A percentile compares a stretch with the other conserved stretches of the same genome.
Evolutionary conservation across 2,113 vertebrate species (phyloP).

Genomic region (Apodemus speciosus): DNA sequence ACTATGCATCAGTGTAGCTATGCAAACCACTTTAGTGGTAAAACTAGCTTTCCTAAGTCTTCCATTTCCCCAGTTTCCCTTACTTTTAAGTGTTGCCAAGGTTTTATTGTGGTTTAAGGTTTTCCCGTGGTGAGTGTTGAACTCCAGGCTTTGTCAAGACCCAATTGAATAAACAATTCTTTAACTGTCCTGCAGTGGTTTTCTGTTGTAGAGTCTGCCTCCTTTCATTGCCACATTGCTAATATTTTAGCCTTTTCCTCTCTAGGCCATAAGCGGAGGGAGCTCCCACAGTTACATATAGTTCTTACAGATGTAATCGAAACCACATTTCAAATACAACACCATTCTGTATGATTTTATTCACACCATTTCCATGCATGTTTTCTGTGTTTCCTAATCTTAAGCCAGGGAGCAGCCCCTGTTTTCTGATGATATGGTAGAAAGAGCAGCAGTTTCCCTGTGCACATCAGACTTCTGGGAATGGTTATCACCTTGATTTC

Average conservation of each 20-base stretch:
- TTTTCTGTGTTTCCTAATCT: not conserved
- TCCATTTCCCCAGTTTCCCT: not conserved
- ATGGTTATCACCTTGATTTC: not conserved
- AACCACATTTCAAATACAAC: conserved; percentile 10
- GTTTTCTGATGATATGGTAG: not conserved
- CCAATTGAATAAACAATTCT: not conserved
- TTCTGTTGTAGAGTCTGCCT: not conserved
- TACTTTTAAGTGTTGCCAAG: conserved; percentile 8
- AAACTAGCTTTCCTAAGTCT: conserved; percentile 18
- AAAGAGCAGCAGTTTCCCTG: not conserved
- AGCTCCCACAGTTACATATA: not conserved
- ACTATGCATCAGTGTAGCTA: not conserved
- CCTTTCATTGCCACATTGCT: not conserved
- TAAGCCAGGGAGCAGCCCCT: not conserved
- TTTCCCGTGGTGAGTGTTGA: not conserved
- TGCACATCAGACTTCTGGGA: not conserved
- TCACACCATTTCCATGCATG: conserved; percentile 9
- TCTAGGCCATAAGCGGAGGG: not conserved
- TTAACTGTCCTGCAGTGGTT: not conserved
- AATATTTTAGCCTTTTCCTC: not conserved
- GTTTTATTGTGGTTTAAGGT: not conserved
- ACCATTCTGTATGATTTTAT: conserved; percentile 36
- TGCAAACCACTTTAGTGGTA: not conserved
- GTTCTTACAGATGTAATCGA: not conserved
- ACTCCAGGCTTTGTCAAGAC: not conserved